A percentile compares a stretch with the other conserved stretches of the same genome.
phyloP scores from a whole-genome alignment of 1,140 invertebrate species.

The Drosophila kepulauana region DNA sequence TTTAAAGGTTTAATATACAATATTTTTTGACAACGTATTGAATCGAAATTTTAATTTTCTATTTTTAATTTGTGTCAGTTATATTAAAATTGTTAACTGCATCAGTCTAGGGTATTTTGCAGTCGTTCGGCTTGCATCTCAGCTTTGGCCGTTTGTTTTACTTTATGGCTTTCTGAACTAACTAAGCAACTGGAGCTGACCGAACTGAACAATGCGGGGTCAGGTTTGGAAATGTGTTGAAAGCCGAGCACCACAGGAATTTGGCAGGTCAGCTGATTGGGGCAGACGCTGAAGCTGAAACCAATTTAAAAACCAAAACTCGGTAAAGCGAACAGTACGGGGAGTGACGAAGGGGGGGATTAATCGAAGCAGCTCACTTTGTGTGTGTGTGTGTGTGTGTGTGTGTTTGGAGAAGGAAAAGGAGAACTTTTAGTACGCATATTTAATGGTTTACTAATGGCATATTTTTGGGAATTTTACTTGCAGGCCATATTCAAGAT shows the following conservation, averaged over 20 bases:
- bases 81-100: neutral
- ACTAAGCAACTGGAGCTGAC: conserved; percentile 21
- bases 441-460: neutral
- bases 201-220: neutral
- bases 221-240: conserved; percentile 4
- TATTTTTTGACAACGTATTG: neutral
- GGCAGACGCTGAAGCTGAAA: conserved; percentile 13
- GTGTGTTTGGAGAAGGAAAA: neutral
- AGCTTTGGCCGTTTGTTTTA: neutral
- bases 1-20: too few relatives aligned
- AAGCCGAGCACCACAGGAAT: conserved; percentile 1
- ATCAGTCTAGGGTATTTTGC: neutral
- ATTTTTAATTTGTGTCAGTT: neutral
- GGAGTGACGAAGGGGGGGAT: neutral
- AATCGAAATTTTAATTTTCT: neutral
- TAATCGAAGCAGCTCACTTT: neutral
- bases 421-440: neutral
- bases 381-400: neutral
- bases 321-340: neutral
- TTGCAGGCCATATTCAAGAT: conserved; percentile 50
- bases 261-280: conserved; percentile 9
- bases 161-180: conserved; percentile 9
- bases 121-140: neutral
- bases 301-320: conserved; percentile 30
- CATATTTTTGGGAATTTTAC: neutral